A percentile compares a stretch with the other conserved stretches of the same genome.
Evolutionary conservation across 2,113 vertebrate genomes (phyloP).

Genomic region (Hylia prasina): DNA sequence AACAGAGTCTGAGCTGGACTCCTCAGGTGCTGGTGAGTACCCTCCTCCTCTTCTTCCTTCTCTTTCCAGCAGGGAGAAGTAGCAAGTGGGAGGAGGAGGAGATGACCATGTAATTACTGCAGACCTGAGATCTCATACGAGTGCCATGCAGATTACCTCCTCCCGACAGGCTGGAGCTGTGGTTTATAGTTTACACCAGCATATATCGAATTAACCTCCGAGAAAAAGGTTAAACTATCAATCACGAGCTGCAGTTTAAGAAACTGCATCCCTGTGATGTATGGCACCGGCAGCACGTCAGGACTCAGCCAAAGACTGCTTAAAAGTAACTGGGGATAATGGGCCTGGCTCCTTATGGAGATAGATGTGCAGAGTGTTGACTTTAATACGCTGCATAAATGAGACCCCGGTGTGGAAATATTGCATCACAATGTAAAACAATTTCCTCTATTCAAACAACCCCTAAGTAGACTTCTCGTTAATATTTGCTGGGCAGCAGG

Average conservation of each 20-base stretch:
- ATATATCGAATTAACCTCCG: slow-evolving; percentile 61
- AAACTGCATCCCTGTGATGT: slow-evolving; percentile 54
- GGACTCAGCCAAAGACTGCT: slow-evolving; percentile 56
- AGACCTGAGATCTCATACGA: slow-evolving; percentile 52
- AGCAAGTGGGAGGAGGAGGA: neutral
- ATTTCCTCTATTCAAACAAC: slow-evolving; percentile 62
- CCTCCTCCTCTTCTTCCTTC: neutral
- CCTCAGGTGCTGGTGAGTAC: neutral
- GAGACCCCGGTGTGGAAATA: slow-evolving; percentile 63
- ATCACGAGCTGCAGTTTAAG: slow-evolving; percentile 59
- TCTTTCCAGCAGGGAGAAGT: neutral
- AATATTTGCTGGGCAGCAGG: neutral
- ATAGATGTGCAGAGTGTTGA: slow-evolving; percentile 56
- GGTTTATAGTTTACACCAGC: slow-evolving; percentile 63
- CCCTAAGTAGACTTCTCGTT: slow-evolving; percentile 18
- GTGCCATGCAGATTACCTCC: slow-evolving; percentile 53
- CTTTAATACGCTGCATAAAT: slow-evolving; percentile 66
- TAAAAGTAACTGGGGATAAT: slow-evolving; percentile 66
- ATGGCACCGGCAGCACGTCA: slow-evolving; percentile 51
- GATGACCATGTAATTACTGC: slow-evolving; percentile 22
- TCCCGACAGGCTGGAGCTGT: slow-evolving; percentile 45
- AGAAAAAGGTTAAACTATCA: slow-evolving; percentile 68
- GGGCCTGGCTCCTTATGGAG: slow-evolving; percentile 59
- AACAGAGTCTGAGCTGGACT: neutral
- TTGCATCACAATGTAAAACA: slow-evolving; percentile 59